phyloP scores from a whole-genome alignment of 2,797 vertebrate genomes.

The Pyrocephalus nanus region DNA sequence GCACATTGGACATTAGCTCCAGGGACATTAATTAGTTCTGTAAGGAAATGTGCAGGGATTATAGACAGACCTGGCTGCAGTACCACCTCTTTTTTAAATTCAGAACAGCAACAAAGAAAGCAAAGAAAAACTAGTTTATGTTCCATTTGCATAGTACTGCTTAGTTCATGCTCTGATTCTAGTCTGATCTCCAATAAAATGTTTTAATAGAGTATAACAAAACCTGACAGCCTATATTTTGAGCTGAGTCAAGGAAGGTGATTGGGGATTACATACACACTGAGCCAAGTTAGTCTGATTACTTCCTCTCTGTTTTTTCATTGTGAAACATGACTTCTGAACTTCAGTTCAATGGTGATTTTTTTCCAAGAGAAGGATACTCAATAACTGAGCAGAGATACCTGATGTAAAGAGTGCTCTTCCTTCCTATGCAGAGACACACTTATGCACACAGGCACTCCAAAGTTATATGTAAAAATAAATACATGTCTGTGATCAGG shows the following conservation, averaged over 20 bases:
- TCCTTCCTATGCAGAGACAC: not conserved
- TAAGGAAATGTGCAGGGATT: not conserved
- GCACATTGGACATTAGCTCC: not conserved
- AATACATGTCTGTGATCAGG: not conserved
- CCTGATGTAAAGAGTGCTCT: not conserved
- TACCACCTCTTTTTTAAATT: not conserved
- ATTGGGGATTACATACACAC: not conserved
- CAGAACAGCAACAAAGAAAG: not conserved
- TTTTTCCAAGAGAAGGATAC: not conserved
- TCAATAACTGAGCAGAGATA: not conserved
- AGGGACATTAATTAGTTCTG: not conserved
- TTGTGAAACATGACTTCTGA: not conserved
- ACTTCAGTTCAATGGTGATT: not conserved
- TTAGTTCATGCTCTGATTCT: not conserved
- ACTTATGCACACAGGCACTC: not conserved
- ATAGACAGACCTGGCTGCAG: not conserved
- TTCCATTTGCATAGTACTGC: fast-evolving
- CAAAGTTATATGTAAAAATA: not conserved
- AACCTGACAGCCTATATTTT: not conserved
- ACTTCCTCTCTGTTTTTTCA: not conserved
- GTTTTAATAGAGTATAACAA: not conserved
- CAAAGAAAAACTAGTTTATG: not conserved
- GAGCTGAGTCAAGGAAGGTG: not conserved
- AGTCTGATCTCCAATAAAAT: not conserved
- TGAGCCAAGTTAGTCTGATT: not conserved